Evolutionary conservation across 1,140 invertebrate genomes (phyloP).

Genomic region (Orussus abietinus): DNA sequence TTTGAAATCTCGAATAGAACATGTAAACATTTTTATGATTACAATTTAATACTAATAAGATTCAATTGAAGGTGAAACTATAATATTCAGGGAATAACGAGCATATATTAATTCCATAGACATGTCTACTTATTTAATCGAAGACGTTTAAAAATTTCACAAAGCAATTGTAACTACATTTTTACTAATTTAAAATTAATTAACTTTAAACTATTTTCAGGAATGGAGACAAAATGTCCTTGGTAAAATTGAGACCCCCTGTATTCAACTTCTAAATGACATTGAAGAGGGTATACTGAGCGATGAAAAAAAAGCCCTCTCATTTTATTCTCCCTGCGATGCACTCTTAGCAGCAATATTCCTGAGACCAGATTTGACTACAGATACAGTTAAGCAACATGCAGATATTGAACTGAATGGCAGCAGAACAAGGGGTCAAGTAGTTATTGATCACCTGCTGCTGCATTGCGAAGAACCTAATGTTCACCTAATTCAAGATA

Average conservation of each 20-base stretch:
- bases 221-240: constrained; percentile 57
- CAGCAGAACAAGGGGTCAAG: constrained; percentile 57
- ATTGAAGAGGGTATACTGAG: constrained; percentile 52
- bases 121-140: no score
- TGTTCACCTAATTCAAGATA: constrained; percentile 53
- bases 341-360: constrained; percentile 55
- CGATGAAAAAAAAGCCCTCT: constrained; percentile 32
- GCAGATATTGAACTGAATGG: constrained; percentile 58
- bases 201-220: constrained; percentile 42
- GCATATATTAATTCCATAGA: no score
- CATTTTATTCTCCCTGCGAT: constrained; percentile 56
- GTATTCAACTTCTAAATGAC: constrained; percentile 53
- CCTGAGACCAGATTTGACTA: constrained; percentile 44
- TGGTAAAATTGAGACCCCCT: constrained; percentile 41
- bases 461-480: constrained; percentile 53
- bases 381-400: constrained; percentile 38
- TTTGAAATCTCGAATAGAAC: constrained; percentile 45
- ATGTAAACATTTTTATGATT: constrained; percentile 43
- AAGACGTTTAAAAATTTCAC: no score
- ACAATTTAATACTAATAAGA: constrained; percentile 11
- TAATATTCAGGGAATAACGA: no score
- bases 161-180: no score
- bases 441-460: constrained; percentile 58
- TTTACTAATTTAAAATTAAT: no score
- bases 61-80: no score